Percentiles rank a stretch among this genome's conserved stretches.
Evolutionary conservation across 2,113 vertebrate genomes (phyloP).

Genomic region (Grantiella picta): DNA sequence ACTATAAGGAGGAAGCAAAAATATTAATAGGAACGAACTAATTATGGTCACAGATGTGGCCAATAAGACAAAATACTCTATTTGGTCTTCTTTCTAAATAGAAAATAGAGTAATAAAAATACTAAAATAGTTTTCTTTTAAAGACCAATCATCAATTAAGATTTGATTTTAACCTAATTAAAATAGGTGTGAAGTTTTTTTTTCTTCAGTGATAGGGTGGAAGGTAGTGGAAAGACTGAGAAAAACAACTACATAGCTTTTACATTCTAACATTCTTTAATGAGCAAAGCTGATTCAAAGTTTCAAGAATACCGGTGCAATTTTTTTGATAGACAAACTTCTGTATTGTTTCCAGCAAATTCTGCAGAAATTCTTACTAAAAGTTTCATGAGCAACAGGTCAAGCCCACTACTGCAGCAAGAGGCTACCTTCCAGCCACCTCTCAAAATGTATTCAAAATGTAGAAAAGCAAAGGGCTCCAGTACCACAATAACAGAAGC

Average conservation of each 20-base stretch:
- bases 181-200: not conserved
- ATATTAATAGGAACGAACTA: not conserved
- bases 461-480: not conserved
- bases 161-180: not conserved
- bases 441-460: not conserved
- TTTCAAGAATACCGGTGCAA: not conserved
- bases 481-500: not conserved
- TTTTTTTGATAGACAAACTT: not conserved
- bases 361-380: not conserved
- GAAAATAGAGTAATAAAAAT: not conserved
- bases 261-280: not conserved
- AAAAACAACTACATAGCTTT: accelerated
- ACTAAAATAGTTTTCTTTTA: not conserved
- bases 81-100: not conserved
- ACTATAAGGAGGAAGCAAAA: not conserved
- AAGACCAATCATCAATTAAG: not conserved
- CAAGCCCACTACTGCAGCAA: not conserved
- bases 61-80: not conserved
- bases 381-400: not conserved
- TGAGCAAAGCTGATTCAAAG: not conserved
- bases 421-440: not conserved
- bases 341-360: not conserved
- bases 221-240: not conserved
- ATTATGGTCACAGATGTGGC: not conserved
- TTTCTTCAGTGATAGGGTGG: not conserved